These are phyloP conservation scores for Halocynthia aurantium DNA, from an alignment of 23 tunicate genomes.

Conservation along the genomic window DNA sequence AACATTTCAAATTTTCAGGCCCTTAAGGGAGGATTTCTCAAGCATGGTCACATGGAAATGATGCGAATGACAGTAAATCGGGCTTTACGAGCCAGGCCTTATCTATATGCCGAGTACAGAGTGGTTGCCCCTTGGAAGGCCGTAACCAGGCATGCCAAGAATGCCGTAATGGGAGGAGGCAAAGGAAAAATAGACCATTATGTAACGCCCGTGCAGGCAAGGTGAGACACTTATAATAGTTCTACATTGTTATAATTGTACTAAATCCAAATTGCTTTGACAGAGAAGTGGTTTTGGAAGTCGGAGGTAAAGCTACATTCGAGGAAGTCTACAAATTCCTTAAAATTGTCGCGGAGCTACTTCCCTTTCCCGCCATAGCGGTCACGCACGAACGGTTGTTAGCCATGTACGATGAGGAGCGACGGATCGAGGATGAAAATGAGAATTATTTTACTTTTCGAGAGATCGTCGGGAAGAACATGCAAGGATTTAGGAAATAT, in stretches of 20 bases:
- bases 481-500: slow-evolving; percentile 67
- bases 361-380: slow-evolving; percentile 63
- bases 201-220: slow-evolving; percentile 77
- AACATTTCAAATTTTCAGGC: slow-evolving; percentile 5
- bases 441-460: slow-evolving; percentile 96
- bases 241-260: not conserved
- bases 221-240: not conserved
- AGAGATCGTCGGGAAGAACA: slow-evolving; percentile 81
- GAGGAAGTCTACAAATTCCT: slow-evolving; percentile 48
- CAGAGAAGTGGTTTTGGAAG: slow-evolving; percentile 72
- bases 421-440: slow-evolving; percentile 81
- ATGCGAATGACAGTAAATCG: slow-evolving; percentile 36
- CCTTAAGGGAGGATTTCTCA: slow-evolving; percentile 69
- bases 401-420: slow-evolving; percentile 89
- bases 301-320: slow-evolving; percentile 69
- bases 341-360: slow-evolving; percentile 28
- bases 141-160: slow-evolving; percentile 76
- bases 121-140: slow-evolving; percentile 67
- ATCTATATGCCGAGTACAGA: slow-evolving; percentile 60
- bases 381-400: slow-evolving; percentile 58
- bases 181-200: slow-evolving; percentile 89
- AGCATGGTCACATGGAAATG: slow-evolving; percentile 41
- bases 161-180: slow-evolving; percentile 98
- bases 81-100: slow-evolving; percentile 35
- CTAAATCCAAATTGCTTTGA: not conserved